Conservation (phyloP, 2,113 vertebrate species). For the Sitta europaea region DNA sequence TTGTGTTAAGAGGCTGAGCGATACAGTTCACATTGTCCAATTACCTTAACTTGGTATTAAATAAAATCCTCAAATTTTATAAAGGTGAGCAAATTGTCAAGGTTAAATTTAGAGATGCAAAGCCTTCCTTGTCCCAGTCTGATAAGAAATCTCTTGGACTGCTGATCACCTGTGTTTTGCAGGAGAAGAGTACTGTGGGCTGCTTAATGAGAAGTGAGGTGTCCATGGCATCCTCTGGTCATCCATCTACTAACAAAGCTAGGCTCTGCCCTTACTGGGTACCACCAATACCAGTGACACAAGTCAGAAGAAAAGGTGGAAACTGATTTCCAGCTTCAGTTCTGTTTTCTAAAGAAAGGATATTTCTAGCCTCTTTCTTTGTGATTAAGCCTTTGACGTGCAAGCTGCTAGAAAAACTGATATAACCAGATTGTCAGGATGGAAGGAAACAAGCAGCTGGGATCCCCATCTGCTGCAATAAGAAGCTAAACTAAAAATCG, state of each 20-base stretch:
- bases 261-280: not conserved
- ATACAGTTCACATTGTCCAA: not conserved
- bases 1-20: not conserved
- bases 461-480: constrained; percentile 59
- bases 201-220: not conserved
- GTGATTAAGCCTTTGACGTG: not conserved
- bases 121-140: not conserved
- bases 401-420: constrained; percentile 61
- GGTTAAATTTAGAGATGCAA: not conserved
- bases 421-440: constrained; percentile 58
- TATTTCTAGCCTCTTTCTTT: constrained; percentile 36
- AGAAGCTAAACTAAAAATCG: constrained; percentile 50
- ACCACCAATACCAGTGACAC: not conserved
- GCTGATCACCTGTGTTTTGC: not conserved
- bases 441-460: constrained; percentile 61
- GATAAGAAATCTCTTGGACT: not conserved
- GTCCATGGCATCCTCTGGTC: not conserved
- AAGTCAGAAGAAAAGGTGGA: not conserved
- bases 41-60: not conserved
- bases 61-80: not conserved
- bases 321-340: not conserved
- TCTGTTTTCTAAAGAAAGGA: constrained; percentile 10
- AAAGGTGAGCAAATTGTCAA: not conserved
- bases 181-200: not conserved
- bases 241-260: not conserved